Evolutionary conservation across 2,888 invertebrate genomes (phyloP), one percentile per base, ranked within the genome.

Genomic region (Melolontha melolontha): DNA sequence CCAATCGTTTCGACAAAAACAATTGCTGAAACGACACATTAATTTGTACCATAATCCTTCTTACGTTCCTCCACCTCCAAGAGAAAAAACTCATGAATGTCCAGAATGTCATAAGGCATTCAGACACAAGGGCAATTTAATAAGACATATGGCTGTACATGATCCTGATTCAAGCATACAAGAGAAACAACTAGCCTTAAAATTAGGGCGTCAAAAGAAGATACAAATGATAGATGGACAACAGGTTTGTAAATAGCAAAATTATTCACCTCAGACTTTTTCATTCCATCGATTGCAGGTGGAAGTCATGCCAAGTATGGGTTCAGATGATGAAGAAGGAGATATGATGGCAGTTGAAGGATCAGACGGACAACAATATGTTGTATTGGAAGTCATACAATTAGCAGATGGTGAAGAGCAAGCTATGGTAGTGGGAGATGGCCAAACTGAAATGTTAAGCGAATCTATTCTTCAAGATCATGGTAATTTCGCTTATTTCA

Each of bases 21-120:
- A 97, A 81, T 85, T 97, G 63, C 86, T 98, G 11, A 91, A 92
- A 70, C 89, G 97, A 0, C 98, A 98, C 80, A 91, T 93, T 78
- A 97, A 97, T 84, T 85, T 97, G 2, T 95, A 96, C 81, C 98
- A 98, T 83, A 95, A 96, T 81, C 95, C 95, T 0, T 87, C 91
- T 75, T 97, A 96, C 80, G 89, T 93, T 66, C 93, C 95, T 5
- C 96, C 96, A 57, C 87, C 90, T 17, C 96, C 96, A 0, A 91
- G 92, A 74, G 95, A 95, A 80, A 97, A 97, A 83, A 91, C 92
- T 0, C 95, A 97, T 81, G 91, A 92, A 42, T 97, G 97, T 83
- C 92, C 93, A 11, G 92, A 92, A 78, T 93, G 93, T 79, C 84
- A 88, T 27, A 87, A 91, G 16, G 87, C 89, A 0, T 93, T 93